phyloP scores from a whole-genome alignment of 92 coral and sea anemone genomes.

The Porites divaricata region DNA sequence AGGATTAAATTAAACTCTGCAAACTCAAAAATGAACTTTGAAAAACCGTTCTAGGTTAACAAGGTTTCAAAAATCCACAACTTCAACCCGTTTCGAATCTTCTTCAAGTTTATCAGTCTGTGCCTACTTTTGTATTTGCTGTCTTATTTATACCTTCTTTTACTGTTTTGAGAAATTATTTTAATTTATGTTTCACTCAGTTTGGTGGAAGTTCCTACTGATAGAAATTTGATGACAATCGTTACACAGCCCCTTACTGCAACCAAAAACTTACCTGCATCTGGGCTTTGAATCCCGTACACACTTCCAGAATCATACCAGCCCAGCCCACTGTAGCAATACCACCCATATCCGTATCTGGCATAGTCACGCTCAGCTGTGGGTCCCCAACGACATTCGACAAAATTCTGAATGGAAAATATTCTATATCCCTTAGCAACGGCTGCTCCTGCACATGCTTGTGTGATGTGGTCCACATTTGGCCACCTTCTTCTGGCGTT shows the following conservation, averaged over 20 bases:
- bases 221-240: too few relatives aligned
- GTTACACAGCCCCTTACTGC: not conserved
- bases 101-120: too few relatives aligned
- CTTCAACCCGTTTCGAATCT: too few relatives aligned
- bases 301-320: conserved; percentile 70
- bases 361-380: conserved; percentile 65
- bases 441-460: conserved; percentile 71
- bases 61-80: too few relatives aligned
- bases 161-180: too few relatives aligned
- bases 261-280: conserved; percentile 6
- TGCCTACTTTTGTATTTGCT: too few relatives aligned
- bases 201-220: too few relatives aligned
- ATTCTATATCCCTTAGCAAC: conserved; percentile 60
- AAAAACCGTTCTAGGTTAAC: too few relatives aligned
- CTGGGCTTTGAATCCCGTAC: conserved; percentile 52
- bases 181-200: too few relatives aligned
- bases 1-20: too few relatives aligned
- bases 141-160: too few relatives aligned
- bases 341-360: conserved; percentile 50
- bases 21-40: too few relatives aligned
- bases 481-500: conserved; percentile 58
- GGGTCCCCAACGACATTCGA: conserved; percentile 81
- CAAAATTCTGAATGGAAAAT: conserved; percentile 71
- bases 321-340: conserved; percentile 74
- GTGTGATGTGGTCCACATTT: conserved; percentile 58